Evolutionary conservation across 2,113 vertebrate genomes (phyloP), one percentile per base, ranked within the genome.

Genomic region (Recurvirostra avosetta): DNA sequence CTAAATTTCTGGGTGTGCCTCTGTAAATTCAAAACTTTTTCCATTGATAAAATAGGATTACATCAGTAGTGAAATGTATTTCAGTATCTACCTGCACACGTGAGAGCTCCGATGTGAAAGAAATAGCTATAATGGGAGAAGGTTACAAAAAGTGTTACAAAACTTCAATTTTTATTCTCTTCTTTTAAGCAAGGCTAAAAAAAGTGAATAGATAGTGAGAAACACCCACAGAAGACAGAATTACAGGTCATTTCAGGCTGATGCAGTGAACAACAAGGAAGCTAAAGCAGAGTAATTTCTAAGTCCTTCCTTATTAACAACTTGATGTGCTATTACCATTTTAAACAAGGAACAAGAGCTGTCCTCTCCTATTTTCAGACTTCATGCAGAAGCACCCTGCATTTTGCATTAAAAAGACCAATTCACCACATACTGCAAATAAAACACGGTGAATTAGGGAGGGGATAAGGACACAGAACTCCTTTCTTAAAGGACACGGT

Each of bases 1-100:
- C 58, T 87, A 92, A 96, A 95, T 83, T 91, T 96, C 91, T 53
- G 68, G 40, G 91, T 91, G 74, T 95, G 41, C 59, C 43, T 96
- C 49, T 21, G 12, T 43, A 89, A 86, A 87, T 67, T 43, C 40
- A 22, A 90, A 83, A 75, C 26, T 7, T 79, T 56, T 70, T 77
- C 26, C 26, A 82, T 4, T 91, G 86, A 91, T 94, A 89, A 27
- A 73, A 88, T 0, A 55, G 62, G n/a, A 97, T 77, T 72, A 88
- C 16, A 21, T 59, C 55, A 74, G 62, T 0, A 68, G 61, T 79
- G 38, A 94, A 95, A 67, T 70, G 53, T 8, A 15, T 70, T 90
- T 66, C 63, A 55, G 27, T 52, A 74, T 43, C 67, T 83, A 88
- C 75, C 66, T 58, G 81, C 65, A 61, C 30, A 58, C 32, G 56